These are phyloP conservation scores for Conistra vaccinii DNA, from an alignment of 2,888 invertebrate genomes.

Conservation along the genomic window DNA sequence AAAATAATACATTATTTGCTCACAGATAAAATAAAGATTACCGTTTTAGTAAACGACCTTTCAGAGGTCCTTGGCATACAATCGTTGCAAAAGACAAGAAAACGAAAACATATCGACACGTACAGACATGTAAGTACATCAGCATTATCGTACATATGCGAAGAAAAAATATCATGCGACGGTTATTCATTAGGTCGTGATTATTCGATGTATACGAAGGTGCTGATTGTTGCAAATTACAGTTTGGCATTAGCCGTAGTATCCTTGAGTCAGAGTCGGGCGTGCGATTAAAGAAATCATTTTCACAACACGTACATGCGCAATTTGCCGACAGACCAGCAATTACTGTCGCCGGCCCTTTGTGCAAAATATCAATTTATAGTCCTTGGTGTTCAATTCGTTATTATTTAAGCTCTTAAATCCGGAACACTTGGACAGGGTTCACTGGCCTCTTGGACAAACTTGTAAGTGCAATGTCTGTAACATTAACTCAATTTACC, in stretches of 20 bases:
- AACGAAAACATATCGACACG: conserved; percentile 79
- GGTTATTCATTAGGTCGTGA: conserved; percentile 67
- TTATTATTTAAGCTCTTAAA: conserved; percentile 66
- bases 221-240: conserved; percentile 77
- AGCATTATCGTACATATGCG: conserved; percentile 49
- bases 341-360: conserved; percentile 82
- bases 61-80: conserved; percentile 86
- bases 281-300: conserved; percentile 78
- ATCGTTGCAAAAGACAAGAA: conserved; percentile 83
- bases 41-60: conserved; percentile 88
- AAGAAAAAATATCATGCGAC: conserved; percentile 65
- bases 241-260: conserved; percentile 73
- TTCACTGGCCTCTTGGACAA: conserved; percentile 69
- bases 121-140: conserved; percentile 52
- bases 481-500: conserved; percentile 37
- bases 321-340: conserved; percentile 77
- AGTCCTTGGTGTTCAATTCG: conserved; percentile 67
- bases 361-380: conserved; percentile 81
- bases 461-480: conserved; percentile 31
- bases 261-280: conserved; percentile 75
- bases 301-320: conserved; percentile 74
- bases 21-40: conserved; percentile 88
- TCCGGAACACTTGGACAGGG: conserved; percentile 62
- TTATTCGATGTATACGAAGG: conserved; percentile 63
- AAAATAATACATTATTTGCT: conserved; percentile 78